A percentile compares a stretch with the other conserved stretches of the same genome.
These are phyloP conservation scores for Drosophila repleta DNA, from an alignment of 1,140 invertebrate genomes.

Conservation along the genomic window DNA sequence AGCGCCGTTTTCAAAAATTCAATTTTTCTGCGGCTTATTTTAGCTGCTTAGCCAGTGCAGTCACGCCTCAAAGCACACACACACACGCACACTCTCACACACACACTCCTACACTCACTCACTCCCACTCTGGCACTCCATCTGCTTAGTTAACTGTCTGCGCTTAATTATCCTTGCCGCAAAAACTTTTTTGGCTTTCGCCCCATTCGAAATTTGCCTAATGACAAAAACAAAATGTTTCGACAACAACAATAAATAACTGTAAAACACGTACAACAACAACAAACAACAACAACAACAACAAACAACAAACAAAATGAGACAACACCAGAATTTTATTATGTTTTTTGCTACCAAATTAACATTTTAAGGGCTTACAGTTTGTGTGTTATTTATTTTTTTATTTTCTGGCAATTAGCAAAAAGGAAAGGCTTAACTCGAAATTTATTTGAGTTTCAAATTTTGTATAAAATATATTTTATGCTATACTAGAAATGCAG, in stretches of 20 bases:
- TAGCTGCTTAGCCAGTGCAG: conserved; percentile 29
- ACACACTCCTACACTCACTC: not conserved
- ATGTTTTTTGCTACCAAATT: conserved; percentile 28
- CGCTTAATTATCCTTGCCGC: conserved; percentile 71
- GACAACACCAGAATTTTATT: conserved; percentile 28
- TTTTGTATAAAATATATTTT: too few species aligned
- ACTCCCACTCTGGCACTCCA: not conserved
- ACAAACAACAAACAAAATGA: too few species aligned
- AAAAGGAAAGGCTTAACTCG: not conserved
- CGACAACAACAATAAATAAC: conserved; percentile 57
- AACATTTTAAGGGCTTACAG: conserved; percentile 1
- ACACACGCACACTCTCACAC: conserved; percentile 4
- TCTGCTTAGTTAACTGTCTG: conserved; percentile 54
- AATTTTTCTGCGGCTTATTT: conserved; percentile 60
- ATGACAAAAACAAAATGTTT: conserved; percentile 52
- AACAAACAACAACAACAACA: conserved; percentile 1
- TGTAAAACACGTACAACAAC: conserved; percentile 33
- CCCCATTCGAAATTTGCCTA: conserved; percentile 50
- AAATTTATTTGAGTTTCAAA: too few species aligned
- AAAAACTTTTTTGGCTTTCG: conserved; percentile 60
- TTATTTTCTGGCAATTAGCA: not conserved
- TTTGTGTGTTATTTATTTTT: too few species aligned
- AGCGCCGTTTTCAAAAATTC: conserved; percentile 52
- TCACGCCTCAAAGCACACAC: conserved; percentile 30
- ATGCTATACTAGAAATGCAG: too few species aligned